Evolutionary conservation across 2,113 vertebrate species (phyloP), one percentile per base, ranked within the genome.

Genomic region (Microtus montanus): DNA sequence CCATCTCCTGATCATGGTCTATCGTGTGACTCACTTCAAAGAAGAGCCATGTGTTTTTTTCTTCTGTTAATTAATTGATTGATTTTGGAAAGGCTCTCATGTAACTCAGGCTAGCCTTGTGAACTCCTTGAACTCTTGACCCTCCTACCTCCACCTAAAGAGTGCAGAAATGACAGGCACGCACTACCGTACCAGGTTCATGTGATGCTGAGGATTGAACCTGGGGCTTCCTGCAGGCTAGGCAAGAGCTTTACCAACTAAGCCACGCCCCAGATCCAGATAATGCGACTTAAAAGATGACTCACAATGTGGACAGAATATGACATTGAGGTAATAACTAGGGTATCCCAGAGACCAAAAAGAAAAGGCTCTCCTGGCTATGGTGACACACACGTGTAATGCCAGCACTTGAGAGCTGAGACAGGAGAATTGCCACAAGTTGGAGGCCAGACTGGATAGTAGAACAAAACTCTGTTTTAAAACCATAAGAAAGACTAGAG

Each of bases 271-370:
- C 30, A 22, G 30, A 68, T 30, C 41, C 30, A 33, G 30, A 35
- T 24, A 13, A 33, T 35, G 30, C 7, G 24, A 19, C 58, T 95
- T 74, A 49, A 84, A 87, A 75, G 77, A 47, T 3, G 33, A 90
- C 87, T 94, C 54, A 73, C 2, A n/a, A 47, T 77, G n/a, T 74
- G 92, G 68, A 78, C 79, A 79, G 88, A 93, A 92, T 38, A 74
- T 75, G 88, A n/a, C 33, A 77, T 47, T 78, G 73, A 22, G 70
- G 38, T 87, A 80, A 63, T 79, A 61, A 91, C 35, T 20, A 58
- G 14, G 33, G 64, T 87, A 82, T 87, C 52, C 30, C 61, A 82
- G 68, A 87, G 44, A 90, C 38, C 47, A 49, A 85, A 77, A 75
- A 77, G 71, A 33, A 94, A 90, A 90, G 33, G 22, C 28, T 7